Conservation (phyloP, 2,113 vertebrate genomes). For the Pseudorectes ferrugineus region DNA sequence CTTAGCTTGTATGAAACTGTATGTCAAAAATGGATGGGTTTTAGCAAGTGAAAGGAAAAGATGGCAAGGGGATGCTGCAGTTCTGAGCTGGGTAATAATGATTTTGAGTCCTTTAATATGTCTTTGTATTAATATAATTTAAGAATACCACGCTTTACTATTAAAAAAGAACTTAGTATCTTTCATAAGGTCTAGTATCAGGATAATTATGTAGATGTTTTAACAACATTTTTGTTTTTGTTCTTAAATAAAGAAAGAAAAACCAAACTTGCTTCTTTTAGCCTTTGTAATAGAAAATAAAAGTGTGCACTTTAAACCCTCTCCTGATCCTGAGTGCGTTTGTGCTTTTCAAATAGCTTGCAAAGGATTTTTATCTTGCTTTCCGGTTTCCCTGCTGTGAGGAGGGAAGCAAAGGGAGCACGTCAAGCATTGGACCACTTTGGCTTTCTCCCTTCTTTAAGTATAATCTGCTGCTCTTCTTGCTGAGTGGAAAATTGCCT, state of each 20-base stretch:
- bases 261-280: constrained; percentile 72
- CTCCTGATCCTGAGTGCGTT: constrained; percentile 1
- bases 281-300: constrained; percentile 79
- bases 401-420: background rate
- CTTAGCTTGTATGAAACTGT: constrained; percentile 34
- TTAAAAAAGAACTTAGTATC: constrained; percentile 73
- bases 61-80: constrained; percentile 58
- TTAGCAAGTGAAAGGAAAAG: background rate
- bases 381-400: background rate
- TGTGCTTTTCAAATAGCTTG: background rate
- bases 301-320: constrained; percentile 72
- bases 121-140: constrained; percentile 78
- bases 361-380: background rate
- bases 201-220: constrained; percentile 81
- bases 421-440: background rate
- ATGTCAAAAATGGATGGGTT: constrained; percentile 14
- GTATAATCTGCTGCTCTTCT: background rate
- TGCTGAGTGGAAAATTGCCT: background rate
- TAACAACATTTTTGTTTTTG: constrained; percentile 76
- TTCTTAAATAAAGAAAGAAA: constrained; percentile 72
- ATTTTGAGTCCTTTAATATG: constrained; percentile 73
- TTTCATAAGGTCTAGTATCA: constrained; percentile 79
- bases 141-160: constrained; percentile 85
- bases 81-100: constrained; percentile 70
- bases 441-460: background rate